Conservation (phyloP, 2,113 vertebrate genomes). For the Oncorhynchus mykiss region DNA sequence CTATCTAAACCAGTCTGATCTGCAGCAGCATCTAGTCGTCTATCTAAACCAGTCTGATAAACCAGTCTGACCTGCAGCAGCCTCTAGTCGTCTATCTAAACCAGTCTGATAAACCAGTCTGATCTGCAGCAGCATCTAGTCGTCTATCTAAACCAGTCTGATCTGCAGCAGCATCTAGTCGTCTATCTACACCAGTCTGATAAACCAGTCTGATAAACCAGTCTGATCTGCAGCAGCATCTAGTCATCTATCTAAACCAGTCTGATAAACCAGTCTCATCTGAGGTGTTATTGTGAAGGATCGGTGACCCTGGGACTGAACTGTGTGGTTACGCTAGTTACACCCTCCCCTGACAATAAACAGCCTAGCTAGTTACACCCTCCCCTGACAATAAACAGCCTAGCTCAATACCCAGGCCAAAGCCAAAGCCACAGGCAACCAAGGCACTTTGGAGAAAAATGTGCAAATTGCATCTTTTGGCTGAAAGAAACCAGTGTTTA, state of each 20-base stretch:
- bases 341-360: conserved; percentile 4
- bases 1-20: too few species aligned
- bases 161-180: too few species aligned
- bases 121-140: too few species aligned
- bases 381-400: background rate
- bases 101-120: too few species aligned
- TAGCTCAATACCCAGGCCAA: background rate
- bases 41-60: too few species aligned
- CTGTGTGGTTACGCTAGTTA: conserved; percentile 3
- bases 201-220: background rate
- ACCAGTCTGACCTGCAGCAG: too few species aligned
- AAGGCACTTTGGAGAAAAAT: conserved; percentile 24
- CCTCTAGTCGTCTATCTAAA: too few species aligned
- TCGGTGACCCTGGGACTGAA: conserved; percentile 5
- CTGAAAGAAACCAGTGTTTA: conserved; percentile 3
- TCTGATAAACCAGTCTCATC: too few species aligned
- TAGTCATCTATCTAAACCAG: background rate
- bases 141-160: too few species aligned
- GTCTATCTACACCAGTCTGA: background rate
- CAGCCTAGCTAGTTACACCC: too few species aligned
- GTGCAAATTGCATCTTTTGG: conserved; percentile 30
- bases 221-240: background rate
- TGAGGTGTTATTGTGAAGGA: conserved; percentile 4
- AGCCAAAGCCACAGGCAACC: conserved; percentile 38
- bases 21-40: too few species aligned